These are phyloP conservation scores for Cyprinodon tularosa DNA, from an alignment of 2,113 vertebrate genomes.

Conservation along the genomic window DNA sequence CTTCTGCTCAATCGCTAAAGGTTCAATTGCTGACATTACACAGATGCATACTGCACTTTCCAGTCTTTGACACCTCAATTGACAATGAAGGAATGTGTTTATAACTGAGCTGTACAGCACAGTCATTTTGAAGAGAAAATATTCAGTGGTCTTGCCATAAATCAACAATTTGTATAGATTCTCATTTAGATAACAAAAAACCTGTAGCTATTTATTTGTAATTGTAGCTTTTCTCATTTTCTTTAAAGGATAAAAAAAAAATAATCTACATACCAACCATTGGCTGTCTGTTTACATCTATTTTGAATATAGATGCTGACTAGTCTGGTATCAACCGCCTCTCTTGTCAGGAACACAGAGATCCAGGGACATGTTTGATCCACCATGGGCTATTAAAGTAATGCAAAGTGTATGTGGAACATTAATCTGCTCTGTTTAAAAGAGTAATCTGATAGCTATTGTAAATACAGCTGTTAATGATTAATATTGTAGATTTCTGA, in stretches of 20 bases:
- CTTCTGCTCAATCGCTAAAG: neutral
- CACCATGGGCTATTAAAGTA: conserved; percentile 46
- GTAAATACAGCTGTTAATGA: conserved; percentile 66
- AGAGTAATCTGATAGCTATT: conserved; percentile 67
- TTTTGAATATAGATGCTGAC: conserved; percentile 33
- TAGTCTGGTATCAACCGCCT: conserved; percentile 51
- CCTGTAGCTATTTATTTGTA: conserved; percentile 59
- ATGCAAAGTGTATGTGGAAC: conserved; percentile 61
- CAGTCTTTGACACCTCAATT: conserved; percentile 51
- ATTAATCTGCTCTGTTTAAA: conserved; percentile 72
- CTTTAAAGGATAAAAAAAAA: conserved; percentile 48
- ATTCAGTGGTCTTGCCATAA: conserved; percentile 52
- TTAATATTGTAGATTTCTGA: conserved; percentile 57
- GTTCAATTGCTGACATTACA: conserved; percentile 18
- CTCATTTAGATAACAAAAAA: conserved; percentile 57
- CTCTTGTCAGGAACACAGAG: conserved; percentile 68
- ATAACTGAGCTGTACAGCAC: conserved; percentile 30
- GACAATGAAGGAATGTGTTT: conserved; percentile 60
- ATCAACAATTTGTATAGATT: conserved; percentile 68
- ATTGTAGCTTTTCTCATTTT: conserved; percentile 62
- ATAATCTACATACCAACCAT: conserved; percentile 30
- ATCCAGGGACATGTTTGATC: conserved; percentile 61
- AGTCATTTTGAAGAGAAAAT: conserved; percentile 22
- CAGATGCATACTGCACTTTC: conserved; percentile 63
- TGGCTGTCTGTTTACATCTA: conserved; percentile 40